Conservation (phyloP, 23 tunicate species). For the Phallusia fumigata region DNA sequence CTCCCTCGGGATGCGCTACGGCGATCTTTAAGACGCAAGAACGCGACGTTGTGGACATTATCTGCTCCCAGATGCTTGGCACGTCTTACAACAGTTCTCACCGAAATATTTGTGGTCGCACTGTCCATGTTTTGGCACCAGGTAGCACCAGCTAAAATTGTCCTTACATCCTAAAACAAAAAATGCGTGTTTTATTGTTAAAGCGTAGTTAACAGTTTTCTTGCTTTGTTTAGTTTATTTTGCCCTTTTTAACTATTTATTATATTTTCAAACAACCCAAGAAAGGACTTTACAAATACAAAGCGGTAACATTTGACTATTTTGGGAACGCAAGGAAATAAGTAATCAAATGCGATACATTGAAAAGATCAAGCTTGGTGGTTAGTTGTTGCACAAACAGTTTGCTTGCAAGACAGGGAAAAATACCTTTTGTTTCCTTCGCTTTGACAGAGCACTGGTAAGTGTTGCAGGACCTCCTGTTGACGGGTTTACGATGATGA, state of each 20-base stretch:
- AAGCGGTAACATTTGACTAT: no score
- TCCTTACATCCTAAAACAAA: constrained; percentile 57
- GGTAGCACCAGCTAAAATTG: constrained; percentile 69
- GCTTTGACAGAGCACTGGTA: constrained; percentile 39
- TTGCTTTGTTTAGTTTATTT: no score
- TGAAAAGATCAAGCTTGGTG: neutral
- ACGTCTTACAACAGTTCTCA: constrained; percentile 66
- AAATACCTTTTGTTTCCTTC: constrained; percentile 29
- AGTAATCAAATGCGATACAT: no score
- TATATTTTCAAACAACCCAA: no score
- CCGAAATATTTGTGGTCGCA: constrained; percentile 78
- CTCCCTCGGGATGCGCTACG: no score
- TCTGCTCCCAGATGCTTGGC: constrained; percentile 17
- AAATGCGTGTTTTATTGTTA: neutral
- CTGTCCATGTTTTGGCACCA: constrained; percentile 70
- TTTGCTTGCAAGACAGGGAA: neutral
- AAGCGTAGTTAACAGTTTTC: neutral
- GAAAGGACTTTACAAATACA: no score
- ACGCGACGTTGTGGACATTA: neutral
- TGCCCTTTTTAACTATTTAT: no score
- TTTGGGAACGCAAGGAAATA: no score
- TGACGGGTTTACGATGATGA: constrained; percentile 32
- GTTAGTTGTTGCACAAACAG: neutral
- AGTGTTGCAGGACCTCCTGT: constrained; percentile 65
- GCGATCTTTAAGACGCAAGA: no score